Percentiles rank a stretch among this genome's conserved stretches.
These are phyloP conservation scores for Illadopsis cleaveri DNA, from an alignment of 2,113 vertebrate species.

Conservation along the genomic window DNA sequence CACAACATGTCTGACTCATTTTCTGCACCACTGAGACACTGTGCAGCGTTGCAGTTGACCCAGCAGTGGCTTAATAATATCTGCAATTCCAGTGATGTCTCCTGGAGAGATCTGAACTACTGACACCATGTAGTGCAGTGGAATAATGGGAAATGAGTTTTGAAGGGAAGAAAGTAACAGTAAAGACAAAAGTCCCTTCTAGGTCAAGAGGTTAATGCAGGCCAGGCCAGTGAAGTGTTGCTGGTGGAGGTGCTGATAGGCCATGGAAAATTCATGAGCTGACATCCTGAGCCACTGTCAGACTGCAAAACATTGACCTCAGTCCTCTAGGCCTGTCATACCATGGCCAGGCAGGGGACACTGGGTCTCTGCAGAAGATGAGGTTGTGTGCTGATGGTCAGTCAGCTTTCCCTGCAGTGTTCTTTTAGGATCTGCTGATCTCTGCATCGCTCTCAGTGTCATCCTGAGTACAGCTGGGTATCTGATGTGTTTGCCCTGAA, in stretches of 20 bases:
- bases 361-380: neutral
- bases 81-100: neutral
- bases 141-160: neutral
- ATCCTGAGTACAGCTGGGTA: accelerated
- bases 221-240: neutral
- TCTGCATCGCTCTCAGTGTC: accelerated
- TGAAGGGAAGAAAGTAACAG: neutral
- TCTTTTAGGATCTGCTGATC: neutral
- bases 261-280: constrained; percentile 6
- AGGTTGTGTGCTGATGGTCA: neutral
- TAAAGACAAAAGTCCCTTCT: neutral
- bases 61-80: neutral
- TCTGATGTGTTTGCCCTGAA: neutral
- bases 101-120: neutral
- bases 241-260: neutral
- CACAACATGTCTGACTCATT: neutral
- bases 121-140: neutral
- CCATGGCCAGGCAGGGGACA: neutral
- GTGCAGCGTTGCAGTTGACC: neutral
- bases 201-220: constrained; percentile 4
- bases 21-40: neutral
- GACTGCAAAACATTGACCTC: neutral
- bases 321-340: neutral
- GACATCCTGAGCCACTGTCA: neutral
- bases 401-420: neutral